Evolutionary conservation across 2,797 vertebrate species (phyloP).

Genomic region (Gallinago stenura): DNA sequence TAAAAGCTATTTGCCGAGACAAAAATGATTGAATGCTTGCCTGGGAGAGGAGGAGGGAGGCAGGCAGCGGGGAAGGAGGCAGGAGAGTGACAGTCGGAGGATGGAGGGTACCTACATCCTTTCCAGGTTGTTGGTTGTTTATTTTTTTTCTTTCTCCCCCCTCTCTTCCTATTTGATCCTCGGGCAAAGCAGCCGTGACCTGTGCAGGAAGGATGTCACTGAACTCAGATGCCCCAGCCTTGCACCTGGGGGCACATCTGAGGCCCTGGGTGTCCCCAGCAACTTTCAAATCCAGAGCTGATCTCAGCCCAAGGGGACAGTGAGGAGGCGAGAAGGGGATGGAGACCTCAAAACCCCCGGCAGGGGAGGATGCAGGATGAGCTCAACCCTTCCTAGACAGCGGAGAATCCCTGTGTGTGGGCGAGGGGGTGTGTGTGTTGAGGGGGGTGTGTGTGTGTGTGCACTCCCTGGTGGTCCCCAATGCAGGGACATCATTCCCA

Average conservation of each 20-base stretch:
- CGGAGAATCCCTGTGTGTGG: background rate
- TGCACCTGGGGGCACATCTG: background rate
- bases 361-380: background rate
- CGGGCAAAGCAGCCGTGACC: background rate
- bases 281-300: background rate
- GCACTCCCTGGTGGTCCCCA: fast-evolving
- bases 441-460: background rate
- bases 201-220: background rate
- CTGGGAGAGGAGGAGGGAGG: slow-evolving; percentile 7
- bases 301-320: fast-evolving
- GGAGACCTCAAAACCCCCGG: background rate
- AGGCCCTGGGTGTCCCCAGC: background rate
- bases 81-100: background rate
- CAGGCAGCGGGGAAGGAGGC: background rate
- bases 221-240: background rate
- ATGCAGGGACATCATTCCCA: background rate
- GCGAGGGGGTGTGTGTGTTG: background rate
- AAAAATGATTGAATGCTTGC: slow-evolving; percentile 56
- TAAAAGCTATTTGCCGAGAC: slow-evolving; percentile 75
- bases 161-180: background rate
- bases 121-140: background rate
- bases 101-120: background rate
- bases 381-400: background rate
- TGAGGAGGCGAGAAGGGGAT: background rate
- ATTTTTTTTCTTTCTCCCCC: background rate